Conservation (phyloP, 1,140 invertebrate genomes). For the Neuroterus valhalla region DNA sequence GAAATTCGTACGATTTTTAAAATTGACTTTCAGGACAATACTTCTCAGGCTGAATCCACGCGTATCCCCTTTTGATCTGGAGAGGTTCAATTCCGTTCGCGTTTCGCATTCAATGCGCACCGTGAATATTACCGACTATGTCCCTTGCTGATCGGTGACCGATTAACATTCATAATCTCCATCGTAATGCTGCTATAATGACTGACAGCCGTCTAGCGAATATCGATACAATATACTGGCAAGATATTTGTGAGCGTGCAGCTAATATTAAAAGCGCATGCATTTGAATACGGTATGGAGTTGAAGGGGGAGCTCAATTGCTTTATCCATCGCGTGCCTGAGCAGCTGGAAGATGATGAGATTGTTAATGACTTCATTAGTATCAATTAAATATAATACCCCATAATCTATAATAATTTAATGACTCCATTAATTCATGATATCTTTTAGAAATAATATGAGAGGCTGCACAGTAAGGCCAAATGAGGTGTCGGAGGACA, state of each 20-base stretch:
- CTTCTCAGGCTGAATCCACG: no score
- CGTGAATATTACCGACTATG: constrained; percentile 41
- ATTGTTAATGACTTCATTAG: constrained; percentile 2
- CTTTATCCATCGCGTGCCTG: background rate
- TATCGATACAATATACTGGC: constrained; percentile 46
- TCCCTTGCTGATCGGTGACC: constrained; percentile 48
- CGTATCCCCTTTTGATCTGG: no score
- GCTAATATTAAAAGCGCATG: background rate
- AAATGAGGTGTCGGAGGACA: no score
- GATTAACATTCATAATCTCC: constrained; percentile 56
- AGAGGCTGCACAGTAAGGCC: no score
- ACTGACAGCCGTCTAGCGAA: constrained; percentile 45
- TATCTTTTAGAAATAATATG: no score
- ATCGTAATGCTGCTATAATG: constrained; percentile 44
- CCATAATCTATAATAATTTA: no score
- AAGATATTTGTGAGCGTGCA: background rate
- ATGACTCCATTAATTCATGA: no score
- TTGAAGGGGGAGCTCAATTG: background rate
- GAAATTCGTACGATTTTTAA: no score
- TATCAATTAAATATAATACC: no score
- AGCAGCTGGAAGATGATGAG: background rate
- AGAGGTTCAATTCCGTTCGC: constrained; percentile 43
- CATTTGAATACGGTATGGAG: background rate
- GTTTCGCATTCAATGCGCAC: constrained; percentile 45
- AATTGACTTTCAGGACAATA: no score